A percentile compares a stretch with the other conserved stretches of the same genome.
These are phyloP conservation scores for Melanostoma scalare DNA, from an alignment of 2,888 invertebrate genomes.

Conservation along the genomic window DNA sequence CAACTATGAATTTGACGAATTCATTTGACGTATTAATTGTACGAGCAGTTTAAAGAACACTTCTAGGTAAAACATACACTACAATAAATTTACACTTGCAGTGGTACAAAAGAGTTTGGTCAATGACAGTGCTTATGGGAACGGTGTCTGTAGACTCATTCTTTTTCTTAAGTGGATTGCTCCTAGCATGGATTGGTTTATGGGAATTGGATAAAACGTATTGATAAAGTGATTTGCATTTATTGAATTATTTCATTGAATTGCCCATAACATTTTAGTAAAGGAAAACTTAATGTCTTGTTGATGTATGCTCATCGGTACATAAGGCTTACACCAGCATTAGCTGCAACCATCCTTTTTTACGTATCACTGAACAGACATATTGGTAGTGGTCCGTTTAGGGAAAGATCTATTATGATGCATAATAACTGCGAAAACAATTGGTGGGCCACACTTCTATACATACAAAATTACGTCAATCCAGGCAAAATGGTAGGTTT, in stretches of 20 bases:
- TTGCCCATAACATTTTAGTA: slow-evolving; percentile 5
- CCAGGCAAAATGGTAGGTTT: slow-evolving; percentile 75
- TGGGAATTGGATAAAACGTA: slow-evolving; percentile 70
- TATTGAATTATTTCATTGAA: background rate
- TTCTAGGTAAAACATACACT: background rate
- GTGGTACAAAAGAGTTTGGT: slow-evolving; percentile 59
- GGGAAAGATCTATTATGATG: slow-evolving; percentile 74
- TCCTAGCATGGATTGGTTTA: slow-evolving; percentile 79
- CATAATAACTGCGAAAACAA: slow-evolving; percentile 76
- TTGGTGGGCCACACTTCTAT: slow-evolving; percentile 82
- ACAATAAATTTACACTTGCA: slow-evolving; percentile 8
- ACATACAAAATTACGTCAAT: slow-evolving; percentile 81
- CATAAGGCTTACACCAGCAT: slow-evolving; percentile 82
- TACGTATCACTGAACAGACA: slow-evolving; percentile 80
- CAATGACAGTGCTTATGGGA: slow-evolving; percentile 77
- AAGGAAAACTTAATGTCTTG: slow-evolving; percentile 65
- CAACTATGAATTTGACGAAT: slow-evolving; percentile 3
- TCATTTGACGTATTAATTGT: slow-evolving; percentile 4
- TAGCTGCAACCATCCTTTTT: slow-evolving; percentile 81
- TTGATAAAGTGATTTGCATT: background rate
- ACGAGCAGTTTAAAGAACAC: background rate
- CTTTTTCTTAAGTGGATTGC: slow-evolving; percentile 83
- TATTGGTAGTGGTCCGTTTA: slow-evolving; percentile 82
- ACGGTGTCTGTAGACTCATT: slow-evolving; percentile 84
- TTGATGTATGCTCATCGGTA: slow-evolving; percentile 74